Evolutionary conservation across 2,797 vertebrate genomes (phyloP).

Genomic region (Hylomyscus alleni): DNA sequence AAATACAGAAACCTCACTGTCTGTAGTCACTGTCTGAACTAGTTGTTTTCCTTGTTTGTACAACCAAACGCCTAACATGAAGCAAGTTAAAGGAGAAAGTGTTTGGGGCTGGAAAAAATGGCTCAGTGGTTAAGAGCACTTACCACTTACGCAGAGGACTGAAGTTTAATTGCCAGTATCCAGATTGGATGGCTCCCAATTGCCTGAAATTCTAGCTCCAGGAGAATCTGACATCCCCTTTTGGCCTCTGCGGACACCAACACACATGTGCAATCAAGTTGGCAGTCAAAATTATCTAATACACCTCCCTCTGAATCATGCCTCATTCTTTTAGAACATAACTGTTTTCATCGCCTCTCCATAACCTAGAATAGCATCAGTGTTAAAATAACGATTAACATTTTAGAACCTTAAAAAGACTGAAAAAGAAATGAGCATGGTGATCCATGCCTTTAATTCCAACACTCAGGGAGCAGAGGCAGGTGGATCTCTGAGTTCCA

Average conservation of each 20-base stretch:
- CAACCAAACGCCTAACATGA: background rate
- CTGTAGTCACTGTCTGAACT: background rate
- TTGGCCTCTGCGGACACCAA: background rate
- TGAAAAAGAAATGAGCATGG: background rate
- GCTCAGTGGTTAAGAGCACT: background rate
- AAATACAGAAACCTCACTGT: constrained; percentile 36
- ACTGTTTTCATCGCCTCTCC: constrained; percentile 7
- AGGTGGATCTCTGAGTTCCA: background rate
- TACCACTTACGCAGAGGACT: too few relatives aligned
- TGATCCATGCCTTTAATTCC: background rate
- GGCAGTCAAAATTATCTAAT: background rate
- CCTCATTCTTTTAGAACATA: background rate
- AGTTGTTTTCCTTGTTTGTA: background rate
- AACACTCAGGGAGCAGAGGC: background rate
- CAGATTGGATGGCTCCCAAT: background rate
- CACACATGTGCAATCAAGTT: background rate
- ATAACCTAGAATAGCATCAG: background rate
- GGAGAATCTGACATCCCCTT: background rate
- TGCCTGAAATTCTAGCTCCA: background rate
- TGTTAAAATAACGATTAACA: background rate
- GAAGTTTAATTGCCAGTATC: background rate
- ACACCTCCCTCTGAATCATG: background rate
- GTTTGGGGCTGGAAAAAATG: background rate
- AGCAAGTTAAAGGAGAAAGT: background rate
- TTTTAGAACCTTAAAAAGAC: background rate